phyloP scores from a whole-genome alignment of 2,888 invertebrate species.

The Falcaria lacertinaria region DNA sequence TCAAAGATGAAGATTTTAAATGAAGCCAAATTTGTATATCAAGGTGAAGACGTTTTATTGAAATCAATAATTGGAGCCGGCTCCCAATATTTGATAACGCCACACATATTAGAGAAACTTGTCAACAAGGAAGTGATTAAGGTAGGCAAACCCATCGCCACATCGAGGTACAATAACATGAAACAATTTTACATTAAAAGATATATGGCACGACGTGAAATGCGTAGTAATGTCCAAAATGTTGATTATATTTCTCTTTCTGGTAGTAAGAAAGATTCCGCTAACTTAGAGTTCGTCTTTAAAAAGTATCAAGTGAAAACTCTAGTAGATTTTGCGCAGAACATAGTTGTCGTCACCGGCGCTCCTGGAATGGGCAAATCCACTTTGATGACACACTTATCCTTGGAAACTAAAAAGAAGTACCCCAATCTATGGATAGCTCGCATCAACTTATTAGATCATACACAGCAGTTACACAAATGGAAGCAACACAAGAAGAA shows the following conservation, averaged over 20 bases:
- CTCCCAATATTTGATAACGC: neutral
- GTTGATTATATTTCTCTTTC: too few species aligned
- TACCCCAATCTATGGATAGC: conserved; percentile 15
- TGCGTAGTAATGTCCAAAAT: neutral
- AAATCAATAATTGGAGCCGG: neutral
- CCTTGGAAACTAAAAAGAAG: conserved; percentile 13
- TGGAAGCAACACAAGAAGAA: conserved; percentile 5
- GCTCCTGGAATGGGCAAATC: conserved; percentile 24
- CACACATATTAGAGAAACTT: neutral
- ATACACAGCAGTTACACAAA: conserved; percentile 6
- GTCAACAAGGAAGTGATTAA: conserved; percentile 7
- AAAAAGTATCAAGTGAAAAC: neutral
- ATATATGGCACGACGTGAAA: neutral
- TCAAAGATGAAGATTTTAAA: neutral
- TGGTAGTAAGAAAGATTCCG: too few species aligned
- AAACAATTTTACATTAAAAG: conserved; percentile 13
- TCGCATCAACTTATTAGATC: conserved; percentile 10
- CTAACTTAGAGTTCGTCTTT: too few species aligned
- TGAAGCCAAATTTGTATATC: neutral
- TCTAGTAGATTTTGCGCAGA: neutral
- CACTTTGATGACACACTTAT: conserved; percentile 17
- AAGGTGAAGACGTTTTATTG: neutral
- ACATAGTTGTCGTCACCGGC: neutral
- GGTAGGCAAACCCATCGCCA: conserved; percentile 5
- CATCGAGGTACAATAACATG: conserved; percentile 9